Evolutionary conservation across 2,113 vertebrate species (phyloP).

Genomic region (Azemiops feae): DNA sequence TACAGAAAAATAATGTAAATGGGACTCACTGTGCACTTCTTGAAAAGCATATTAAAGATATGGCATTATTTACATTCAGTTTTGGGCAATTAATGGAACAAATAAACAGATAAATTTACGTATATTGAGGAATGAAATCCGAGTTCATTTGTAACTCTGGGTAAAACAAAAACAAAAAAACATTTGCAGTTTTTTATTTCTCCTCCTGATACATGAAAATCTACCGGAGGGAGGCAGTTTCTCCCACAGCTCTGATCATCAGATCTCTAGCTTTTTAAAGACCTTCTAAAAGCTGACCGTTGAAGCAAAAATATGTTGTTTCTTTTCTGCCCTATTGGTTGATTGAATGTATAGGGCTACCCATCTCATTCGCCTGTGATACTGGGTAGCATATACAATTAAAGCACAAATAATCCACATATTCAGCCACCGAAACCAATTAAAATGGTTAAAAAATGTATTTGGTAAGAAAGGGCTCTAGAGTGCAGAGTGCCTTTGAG

Average conservation of each 20-base stretch:
- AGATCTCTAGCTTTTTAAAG: neutral
- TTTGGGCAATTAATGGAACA: neutral
- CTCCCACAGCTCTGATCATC: neutral
- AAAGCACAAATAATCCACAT: neutral
- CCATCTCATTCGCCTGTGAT: neutral
- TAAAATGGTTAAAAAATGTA: neutral
- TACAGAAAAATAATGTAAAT: neutral
- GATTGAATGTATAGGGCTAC: neutral
- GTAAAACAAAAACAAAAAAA: neutral
- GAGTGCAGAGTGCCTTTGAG: neutral
- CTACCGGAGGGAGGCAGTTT: neutral
- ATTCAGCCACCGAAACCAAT: neutral
- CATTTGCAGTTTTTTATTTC: neutral
- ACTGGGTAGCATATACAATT: neutral
- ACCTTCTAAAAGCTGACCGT: neutral
- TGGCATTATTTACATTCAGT: neutral
- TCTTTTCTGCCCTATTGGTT: neutral
- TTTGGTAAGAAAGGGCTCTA: neutral
- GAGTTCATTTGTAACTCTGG: neutral
- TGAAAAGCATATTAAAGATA: neutral
- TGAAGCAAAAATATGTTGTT: neutral
- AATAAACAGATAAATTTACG: neutral
- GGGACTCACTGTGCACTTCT: neutral
- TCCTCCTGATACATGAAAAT: neutral
- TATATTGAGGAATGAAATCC: neutral